Evolutionary conservation across 2,797 vertebrate genomes (phyloP).

Genomic region (Oreochromis mossambicus): DNA sequence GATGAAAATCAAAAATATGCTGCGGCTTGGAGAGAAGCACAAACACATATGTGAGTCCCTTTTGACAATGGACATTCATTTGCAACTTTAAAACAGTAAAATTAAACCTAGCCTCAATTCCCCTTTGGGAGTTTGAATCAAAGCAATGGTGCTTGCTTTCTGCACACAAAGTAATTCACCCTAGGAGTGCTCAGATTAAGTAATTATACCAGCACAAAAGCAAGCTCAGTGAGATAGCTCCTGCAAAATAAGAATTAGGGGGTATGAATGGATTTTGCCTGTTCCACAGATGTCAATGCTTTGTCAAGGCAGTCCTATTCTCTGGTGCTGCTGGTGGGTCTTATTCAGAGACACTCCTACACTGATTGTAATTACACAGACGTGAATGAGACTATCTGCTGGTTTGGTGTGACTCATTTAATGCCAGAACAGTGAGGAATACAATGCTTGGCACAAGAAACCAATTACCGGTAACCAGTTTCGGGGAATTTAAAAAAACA

Average conservation of each 20-base stretch:
- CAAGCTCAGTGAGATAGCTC: conserved; percentile 62
- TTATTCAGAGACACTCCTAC: conserved; percentile 62
- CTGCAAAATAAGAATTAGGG: conserved; percentile 65
- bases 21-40: conserved; percentile 9
- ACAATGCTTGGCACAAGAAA: conserved; percentile 8
- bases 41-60: background rate
- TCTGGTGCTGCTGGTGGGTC: conserved; percentile 43
- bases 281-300: conserved; percentile 68
- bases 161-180: conserved; percentile 60
- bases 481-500: background rate
- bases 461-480: background rate
- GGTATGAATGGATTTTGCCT: conserved; percentile 69
- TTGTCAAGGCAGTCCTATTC: conserved; percentile 62
- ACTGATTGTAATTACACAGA: conserved; percentile 73
- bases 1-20: conserved; percentile 4
- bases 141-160: conserved; percentile 49
- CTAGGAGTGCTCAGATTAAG: conserved; percentile 69
- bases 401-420: conserved; percentile 46
- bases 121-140: conserved; percentile 49
- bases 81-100: conserved; percentile 41
- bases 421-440: conserved; percentile 32
- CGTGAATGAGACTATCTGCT: conserved; percentile 53
- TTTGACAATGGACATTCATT: conserved; percentile 30
- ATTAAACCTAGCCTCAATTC: conserved; percentile 43
- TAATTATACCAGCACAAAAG: conserved; percentile 71